These are phyloP conservation scores for Cantharis rufa DNA, from an alignment of 2,888 invertebrate genomes.

Conservation along the genomic window DNA sequence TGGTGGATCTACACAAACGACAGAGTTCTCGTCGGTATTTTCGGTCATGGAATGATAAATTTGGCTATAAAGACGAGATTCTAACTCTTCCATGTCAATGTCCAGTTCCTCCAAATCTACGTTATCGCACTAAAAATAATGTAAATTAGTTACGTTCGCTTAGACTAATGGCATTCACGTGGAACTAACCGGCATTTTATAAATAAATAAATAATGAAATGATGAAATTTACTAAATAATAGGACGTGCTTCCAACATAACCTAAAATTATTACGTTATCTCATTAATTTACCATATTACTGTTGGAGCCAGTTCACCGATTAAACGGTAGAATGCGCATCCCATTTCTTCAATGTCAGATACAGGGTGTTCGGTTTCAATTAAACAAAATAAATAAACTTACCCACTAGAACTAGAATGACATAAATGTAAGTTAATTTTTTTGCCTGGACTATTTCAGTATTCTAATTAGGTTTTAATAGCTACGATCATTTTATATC, in stretches of 20 bases:
- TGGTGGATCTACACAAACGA: background rate
- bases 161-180: background rate
- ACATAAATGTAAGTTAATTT: no score
- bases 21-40: background rate
- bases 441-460: no score
- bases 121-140: background rate
- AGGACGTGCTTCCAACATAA: background rate
- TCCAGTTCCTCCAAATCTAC: slow-evolving; percentile 28
- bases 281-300: background rate
- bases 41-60: slow-evolving; percentile 39
- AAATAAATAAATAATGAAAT: background rate
- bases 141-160: background rate
- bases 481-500: no score
- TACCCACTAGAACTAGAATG: no score
- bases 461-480: no score
- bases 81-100: slow-evolving; percentile 47
- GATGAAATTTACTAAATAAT: background rate
- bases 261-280: background rate
- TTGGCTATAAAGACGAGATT: slow-evolving; percentile 49
- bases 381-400: no score
- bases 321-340: no score
- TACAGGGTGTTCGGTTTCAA: no score
- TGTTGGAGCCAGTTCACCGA: no score
- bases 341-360: no score
- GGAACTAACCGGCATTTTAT: background rate